phyloP scores from a whole-genome alignment of 2,797 vertebrate species.

The Etheostoma perlongum region DNA sequence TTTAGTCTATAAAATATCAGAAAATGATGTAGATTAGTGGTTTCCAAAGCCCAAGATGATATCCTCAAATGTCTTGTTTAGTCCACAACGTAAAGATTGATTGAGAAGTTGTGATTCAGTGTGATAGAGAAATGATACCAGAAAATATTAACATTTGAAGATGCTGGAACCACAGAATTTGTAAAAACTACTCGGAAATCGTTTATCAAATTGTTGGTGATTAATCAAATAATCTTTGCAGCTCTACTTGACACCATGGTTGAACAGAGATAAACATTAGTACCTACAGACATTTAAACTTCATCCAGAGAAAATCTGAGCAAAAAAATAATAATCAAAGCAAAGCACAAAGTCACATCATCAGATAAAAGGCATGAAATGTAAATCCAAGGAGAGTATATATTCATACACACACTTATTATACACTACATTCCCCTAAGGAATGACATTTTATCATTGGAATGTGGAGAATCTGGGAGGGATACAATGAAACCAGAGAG shows the following conservation, averaged over 20 bases:
- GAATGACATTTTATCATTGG: slow-evolving; percentile 76
- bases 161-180: too few species aligned
- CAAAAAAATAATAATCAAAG: background rate
- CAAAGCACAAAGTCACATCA: background rate
- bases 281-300: background rate
- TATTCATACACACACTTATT: background rate
- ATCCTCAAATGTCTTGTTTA: too few species aligned
- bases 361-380: slow-evolving; percentile 3
- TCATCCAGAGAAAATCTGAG: background rate
- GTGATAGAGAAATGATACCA: too few species aligned
- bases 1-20: too few species aligned
- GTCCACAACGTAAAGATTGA: too few species aligned
- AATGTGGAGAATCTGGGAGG: slow-evolving; percentile 73
- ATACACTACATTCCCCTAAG: slow-evolving; percentile 24
- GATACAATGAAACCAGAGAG: slow-evolving; percentile 64
- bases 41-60: too few species aligned
- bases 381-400: background rate
- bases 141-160: too few species aligned
- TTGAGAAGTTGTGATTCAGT: too few species aligned
- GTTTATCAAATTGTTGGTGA: too few species aligned
- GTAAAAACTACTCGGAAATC: too few species aligned
- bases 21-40: too few species aligned
- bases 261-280: background rate
- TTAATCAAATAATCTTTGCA: too few species aligned
- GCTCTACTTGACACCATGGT: background rate